These are phyloP conservation scores for Myotis yumanensis DNA, from an alignment of 2,113 vertebrate species.

Conservation along the genomic window DNA sequence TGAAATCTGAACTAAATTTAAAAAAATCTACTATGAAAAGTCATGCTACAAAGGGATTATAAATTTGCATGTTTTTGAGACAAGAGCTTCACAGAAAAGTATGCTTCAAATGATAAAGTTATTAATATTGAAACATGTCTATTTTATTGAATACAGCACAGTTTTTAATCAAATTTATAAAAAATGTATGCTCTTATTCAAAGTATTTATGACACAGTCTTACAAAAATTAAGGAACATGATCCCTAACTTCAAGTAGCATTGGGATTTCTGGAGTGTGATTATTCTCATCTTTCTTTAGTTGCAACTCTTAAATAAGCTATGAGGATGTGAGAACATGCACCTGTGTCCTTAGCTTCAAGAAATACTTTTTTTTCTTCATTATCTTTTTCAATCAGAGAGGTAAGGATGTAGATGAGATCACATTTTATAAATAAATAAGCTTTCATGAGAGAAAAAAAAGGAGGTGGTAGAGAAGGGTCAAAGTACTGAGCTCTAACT, in stretches of 20 bases:
- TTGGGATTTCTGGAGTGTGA: background rate
- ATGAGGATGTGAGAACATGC: background rate
- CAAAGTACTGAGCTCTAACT: background rate
- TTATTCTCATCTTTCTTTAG: background rate
- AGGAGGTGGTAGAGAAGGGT: background rate
- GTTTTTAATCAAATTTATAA: background rate
- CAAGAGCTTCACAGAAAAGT: background rate
- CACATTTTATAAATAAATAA: background rate
- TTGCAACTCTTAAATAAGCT: background rate
- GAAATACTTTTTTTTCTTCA: background rate
- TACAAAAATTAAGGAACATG: background rate
- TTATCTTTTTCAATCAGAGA: background rate
- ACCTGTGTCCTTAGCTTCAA: background rate
- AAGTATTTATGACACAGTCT: background rate
- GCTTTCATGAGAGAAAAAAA: too few relatives aligned
- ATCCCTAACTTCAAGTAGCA: background rate
- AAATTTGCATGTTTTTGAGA: background rate
- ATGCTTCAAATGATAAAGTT: background rate
- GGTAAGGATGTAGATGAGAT: background rate
- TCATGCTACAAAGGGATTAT: background rate
- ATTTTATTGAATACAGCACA: background rate
- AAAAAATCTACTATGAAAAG: background rate
- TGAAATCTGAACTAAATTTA: background rate
- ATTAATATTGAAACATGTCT: background rate
- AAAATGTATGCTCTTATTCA: background rate